Evolutionary conservation across 2,113 vertebrate species (phyloP).

Genomic region (Thinocorus orbignyianus): DNA sequence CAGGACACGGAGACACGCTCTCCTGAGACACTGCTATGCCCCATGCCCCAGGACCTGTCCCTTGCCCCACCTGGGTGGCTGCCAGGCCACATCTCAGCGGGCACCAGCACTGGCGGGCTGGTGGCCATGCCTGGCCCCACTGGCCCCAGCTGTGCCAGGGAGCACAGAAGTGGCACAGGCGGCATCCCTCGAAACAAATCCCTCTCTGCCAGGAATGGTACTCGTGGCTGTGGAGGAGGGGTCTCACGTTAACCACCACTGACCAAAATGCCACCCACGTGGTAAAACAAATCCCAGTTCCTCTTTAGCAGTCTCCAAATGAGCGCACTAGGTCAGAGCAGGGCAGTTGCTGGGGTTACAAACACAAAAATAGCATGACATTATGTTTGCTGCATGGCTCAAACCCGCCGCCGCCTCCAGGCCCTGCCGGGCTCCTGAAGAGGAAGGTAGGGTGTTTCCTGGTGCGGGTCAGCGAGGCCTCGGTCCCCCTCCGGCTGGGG

Average conservation of each 20-base stretch:
- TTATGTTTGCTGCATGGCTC: background rate
- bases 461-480: background rate
- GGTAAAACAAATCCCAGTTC: constrained; percentile 23
- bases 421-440: background rate
- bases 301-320: constrained; percentile 34
- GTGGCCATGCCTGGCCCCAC: fast-evolving
- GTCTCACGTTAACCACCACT: background rate
- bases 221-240: background rate
- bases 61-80: background rate
- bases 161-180: background rate
- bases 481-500: background rate
- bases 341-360: constrained; percentile 12
- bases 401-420: background rate
- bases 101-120: background rate
- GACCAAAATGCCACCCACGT: background rate
- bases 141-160: background rate
- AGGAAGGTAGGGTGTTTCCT: background rate
- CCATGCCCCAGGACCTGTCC: background rate
- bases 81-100: background rate
- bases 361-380: background rate
- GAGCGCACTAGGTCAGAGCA: background rate
- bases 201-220: background rate
- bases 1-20: background rate
- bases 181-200: background rate
- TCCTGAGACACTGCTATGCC: background rate